Conservation (phyloP, 2,888 invertebrate species). For the Elegia similella region DNA sequence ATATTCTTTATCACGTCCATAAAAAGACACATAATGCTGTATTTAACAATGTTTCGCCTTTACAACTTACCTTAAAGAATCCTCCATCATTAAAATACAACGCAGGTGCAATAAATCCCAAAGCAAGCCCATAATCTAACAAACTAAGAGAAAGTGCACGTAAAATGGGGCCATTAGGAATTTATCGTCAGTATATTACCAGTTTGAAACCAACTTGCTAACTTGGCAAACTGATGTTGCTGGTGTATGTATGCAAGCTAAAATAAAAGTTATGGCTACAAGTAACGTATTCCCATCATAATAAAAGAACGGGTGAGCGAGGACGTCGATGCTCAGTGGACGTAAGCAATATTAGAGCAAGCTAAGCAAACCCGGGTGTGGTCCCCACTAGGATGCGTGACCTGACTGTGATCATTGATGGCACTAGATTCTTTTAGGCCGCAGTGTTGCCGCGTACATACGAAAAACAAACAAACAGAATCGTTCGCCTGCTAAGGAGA, state of each 20-base stretch:
- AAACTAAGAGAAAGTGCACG: conserved; percentile 66
- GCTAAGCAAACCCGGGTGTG: no score
- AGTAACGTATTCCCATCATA: no score
- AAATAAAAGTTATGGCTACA: conserved; percentile 49
- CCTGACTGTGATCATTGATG: no score
- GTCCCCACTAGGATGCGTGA: no score
- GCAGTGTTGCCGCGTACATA: no score
- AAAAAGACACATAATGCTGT: neutral
- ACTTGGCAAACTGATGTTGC: conserved; percentile 64
- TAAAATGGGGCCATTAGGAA: conserved; percentile 66
- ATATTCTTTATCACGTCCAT: no score
- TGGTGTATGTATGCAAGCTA: conserved; percentile 50
- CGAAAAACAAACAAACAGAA: no score
- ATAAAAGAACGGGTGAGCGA: no score
- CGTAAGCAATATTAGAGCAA: no score
- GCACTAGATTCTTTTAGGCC: no score
- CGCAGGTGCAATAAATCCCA: conserved; percentile 56
- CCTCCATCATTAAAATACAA: conserved; percentile 46
- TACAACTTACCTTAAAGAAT: conserved; percentile 31
- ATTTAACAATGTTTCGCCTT: conserved; percentile 21
- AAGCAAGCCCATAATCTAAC: conserved; percentile 56
- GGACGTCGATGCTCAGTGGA: no score
- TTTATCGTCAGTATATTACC: conserved; percentile 72
- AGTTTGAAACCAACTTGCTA: conserved; percentile 58
- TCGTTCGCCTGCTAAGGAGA: no score